A percentile compares a stretch with the other conserved stretches of the same genome.
Evolutionary conservation across 2,888 invertebrate species (phyloP).

Genomic region (Megalurothrips usitatus): DNA sequence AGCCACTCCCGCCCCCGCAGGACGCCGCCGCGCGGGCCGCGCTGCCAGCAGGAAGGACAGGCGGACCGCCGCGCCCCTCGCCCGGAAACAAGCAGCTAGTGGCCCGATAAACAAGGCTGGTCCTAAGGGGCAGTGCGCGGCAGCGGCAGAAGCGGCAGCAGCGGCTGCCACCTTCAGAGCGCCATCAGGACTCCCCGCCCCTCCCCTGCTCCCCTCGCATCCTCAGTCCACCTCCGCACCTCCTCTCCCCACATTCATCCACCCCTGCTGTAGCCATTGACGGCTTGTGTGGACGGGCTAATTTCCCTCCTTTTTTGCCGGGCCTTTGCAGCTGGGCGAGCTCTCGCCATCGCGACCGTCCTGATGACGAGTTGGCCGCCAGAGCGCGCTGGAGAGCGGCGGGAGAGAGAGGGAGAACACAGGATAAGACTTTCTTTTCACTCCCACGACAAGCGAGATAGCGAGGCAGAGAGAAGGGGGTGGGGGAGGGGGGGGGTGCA

Average conservation of each 20-base stretch:
- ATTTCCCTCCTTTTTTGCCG: too few relatives aligned
- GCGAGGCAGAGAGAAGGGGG: background rate
- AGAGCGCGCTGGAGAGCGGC: background rate
- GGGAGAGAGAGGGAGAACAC: background rate
- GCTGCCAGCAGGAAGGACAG: background rate
- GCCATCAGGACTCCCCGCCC: background rate
- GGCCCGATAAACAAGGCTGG: slow-evolving; percentile 22
- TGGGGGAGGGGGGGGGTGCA: background rate
- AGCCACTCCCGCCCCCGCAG: slow-evolving; percentile 17
- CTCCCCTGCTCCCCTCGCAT: background rate
- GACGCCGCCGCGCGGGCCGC: background rate
- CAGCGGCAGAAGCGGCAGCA: background rate
- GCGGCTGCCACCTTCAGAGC: slow-evolving; percentile 10
- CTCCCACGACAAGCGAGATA: background rate
- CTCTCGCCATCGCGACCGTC: background rate
- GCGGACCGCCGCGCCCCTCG: background rate
- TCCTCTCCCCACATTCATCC: too few relatives aligned
- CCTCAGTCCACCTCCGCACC: too few relatives aligned
- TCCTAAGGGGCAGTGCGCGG: background rate
- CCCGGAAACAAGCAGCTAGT: slow-evolving; percentile 24
- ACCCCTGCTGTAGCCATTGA: too few relatives aligned
- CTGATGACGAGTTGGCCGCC: background rate
- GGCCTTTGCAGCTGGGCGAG: too few relatives aligned
- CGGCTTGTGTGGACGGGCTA: too few relatives aligned
- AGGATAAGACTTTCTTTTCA: slow-evolving; percentile 11